Evolutionary conservation across 1,140 invertebrate genomes (phyloP).

Genomic region (Bombus vancouverensis): DNA sequence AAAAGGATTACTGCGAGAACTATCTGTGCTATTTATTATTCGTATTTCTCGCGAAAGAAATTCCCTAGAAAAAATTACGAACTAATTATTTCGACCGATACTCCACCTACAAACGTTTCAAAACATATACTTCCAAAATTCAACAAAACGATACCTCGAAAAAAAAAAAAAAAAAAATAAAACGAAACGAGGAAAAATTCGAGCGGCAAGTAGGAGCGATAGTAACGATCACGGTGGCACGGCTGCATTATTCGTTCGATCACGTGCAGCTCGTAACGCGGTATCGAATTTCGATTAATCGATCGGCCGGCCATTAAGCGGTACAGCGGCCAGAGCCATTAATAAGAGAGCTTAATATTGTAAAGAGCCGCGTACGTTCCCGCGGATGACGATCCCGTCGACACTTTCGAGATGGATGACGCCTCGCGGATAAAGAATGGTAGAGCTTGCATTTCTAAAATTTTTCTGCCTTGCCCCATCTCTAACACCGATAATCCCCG

Average conservation of each 20-base stretch:
- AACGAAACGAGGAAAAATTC: not conserved
- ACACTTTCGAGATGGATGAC: constrained; percentile 66
- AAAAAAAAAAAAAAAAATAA: too few relatives aligned
- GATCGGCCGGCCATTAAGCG: constrained; percentile 74
- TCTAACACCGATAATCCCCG: too few relatives aligned
- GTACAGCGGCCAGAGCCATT: constrained; percentile 67
- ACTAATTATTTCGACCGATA: not conserved
- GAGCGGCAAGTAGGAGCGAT: not conserved
- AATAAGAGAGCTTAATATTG: constrained; percentile 79
- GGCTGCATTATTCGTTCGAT: constrained; percentile 52
- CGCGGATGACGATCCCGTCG: constrained; percentile 51
- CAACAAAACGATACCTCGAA: not conserved
- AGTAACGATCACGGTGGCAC: not conserved
- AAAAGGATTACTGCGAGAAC: too few relatives aligned
- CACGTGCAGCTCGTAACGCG: constrained; percentile 54
- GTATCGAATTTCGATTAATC: constrained; percentile 82
- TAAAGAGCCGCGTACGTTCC: constrained; percentile 68
- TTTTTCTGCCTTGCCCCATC: constrained; percentile 29
- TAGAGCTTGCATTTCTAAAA: constrained; percentile 66
- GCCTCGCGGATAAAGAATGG: constrained; percentile 41
- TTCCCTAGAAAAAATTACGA: not conserved
- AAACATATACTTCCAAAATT: not conserved
- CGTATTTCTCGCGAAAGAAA: not conserved
- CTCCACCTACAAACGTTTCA: not conserved
- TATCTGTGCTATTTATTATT: too few relatives aligned